Conservation (phyloP, 2,797 vertebrate genomes). For the Cirrhinus molitorella region DNA sequence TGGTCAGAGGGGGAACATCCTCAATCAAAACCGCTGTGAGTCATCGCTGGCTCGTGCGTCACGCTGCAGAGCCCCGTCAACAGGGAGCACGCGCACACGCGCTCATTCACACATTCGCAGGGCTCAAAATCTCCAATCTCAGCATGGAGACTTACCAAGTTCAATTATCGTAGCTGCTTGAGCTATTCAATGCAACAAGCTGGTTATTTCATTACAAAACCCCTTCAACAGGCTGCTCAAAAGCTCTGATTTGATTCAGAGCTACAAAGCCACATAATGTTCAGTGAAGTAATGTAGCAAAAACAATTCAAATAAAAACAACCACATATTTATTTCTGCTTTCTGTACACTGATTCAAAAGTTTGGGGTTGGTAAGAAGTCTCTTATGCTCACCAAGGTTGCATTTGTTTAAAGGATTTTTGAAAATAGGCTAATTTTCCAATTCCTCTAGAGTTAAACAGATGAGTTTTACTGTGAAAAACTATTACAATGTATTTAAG, state of each 20-base stretch:
- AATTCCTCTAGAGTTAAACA: no score
- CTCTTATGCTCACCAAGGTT: background rate
- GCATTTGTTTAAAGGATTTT: no score
- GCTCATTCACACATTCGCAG: slow-evolving; percentile 7
- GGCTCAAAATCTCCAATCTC: background rate
- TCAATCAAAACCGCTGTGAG: slow-evolving; percentile 64
- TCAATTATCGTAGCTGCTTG: slow-evolving; percentile 34
- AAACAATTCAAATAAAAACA: background rate
- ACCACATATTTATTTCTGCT: background rate
- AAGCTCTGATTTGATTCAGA: background rate
- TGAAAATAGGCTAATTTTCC: no score
- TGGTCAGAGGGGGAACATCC: slow-evolving; percentile 47
- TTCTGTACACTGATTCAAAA: background rate
- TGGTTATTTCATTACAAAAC: slow-evolving; percentile 10
- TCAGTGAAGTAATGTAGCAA: background rate
- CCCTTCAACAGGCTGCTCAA: slow-evolving; percentile 8
- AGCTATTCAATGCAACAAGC: slow-evolving; percentile 11
- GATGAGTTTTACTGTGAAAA: no score
- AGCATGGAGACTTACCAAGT: slow-evolving; percentile 13
- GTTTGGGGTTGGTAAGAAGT: background rate
- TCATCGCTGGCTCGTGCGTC: slow-evolving; percentile 60
- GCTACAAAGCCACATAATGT: background rate
- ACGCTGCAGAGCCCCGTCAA: slow-evolving; percentile 35
- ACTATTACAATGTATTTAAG: no score
- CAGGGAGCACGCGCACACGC: slow-evolving; percentile 14